Base-by-base conservation (phyloP, 30 jellyfish, hydroid and myxozoan genomes). In the Aurelia sp. region DNA sequence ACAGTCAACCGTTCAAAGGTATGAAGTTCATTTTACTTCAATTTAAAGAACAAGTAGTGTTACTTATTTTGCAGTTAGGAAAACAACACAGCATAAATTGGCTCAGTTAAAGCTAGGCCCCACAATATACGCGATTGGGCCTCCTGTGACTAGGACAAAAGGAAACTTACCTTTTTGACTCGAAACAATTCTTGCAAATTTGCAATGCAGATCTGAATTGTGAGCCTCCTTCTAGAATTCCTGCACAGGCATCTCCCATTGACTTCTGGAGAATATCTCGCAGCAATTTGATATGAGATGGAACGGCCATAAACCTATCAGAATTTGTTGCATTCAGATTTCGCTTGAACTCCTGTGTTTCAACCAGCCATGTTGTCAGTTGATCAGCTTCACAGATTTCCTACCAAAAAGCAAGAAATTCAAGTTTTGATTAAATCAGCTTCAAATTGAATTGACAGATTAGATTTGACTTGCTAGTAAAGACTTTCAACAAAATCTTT, bases 161-260 rank as follows among this genome's bases (percentile, higher is more conserved):
- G 13, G 57, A 5, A 12, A 20, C 2, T 18, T 74, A 85, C 95
- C 95, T 80, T 27, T 86, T 86, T 9, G 98, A 68, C 11, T 78
- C 94, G 51, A 92, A 21, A 27, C 96, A 84, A 30, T 92, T 92
- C 17, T 77, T 76, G 15, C 80, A 66, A 59, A 92, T 81, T 44
- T 76, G 83, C 16, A 92, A 44, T 15, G 67, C 59, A 15, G 90
- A 60, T 30, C 98, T 96, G 31, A 92, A 76, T 48, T 96, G 84
- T 3, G 98, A 92, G 12, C 97, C 98, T 10, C 98, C 98, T 80
- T 92, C 98, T 81, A 92, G 86, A 13, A 87, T 41, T 8, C 97
- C 96, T 27, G 75, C 66, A 18, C 64, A 52, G 13, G 91, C 89
- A 40, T 84, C 82, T 18, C 30, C 13, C 15, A 67, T 20, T 0